A percentile compares a stretch with the other conserved stretches of the same genome.
Evolutionary conservation across 2,888 invertebrate species (phyloP).

Genomic region (Uloborus plumipes): DNA sequence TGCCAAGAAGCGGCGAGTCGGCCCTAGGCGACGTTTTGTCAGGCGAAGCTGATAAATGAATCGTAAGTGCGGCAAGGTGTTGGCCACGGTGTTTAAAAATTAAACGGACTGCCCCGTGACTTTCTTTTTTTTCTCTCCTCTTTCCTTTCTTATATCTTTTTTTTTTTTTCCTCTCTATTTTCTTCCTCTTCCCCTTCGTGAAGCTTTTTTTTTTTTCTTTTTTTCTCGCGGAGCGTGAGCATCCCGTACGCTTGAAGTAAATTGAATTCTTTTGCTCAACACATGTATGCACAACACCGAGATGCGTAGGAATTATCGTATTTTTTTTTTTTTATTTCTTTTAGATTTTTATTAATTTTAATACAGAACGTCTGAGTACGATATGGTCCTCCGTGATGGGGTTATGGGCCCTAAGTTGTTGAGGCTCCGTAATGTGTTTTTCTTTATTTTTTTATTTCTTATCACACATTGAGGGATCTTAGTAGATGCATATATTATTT

Average conservation of each 20-base stretch:
- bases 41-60: conserved; percentile 51
- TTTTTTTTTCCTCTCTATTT: background rate
- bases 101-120: conserved; percentile 49
- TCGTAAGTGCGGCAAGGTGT: conserved; percentile 55
- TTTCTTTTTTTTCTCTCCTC: background rate
- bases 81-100: conserved; percentile 61
- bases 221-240: background rate
- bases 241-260: background rate
- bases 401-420: too few relatives aligned
- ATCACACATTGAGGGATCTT: too few relatives aligned
- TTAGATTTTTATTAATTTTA: too few relatives aligned
- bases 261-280: background rate
- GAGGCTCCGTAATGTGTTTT: too few relatives aligned
- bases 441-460: too few relatives aligned
- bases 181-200: background rate
- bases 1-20: conserved; percentile 21
- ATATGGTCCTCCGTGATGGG: too few relatives aligned
- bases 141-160: background rate
- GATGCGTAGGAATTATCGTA: too few relatives aligned
- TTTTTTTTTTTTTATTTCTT: too few relatives aligned
- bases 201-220: background rate
- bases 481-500: too few relatives aligned
- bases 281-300: too few relatives aligned
- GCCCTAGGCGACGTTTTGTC: conserved; percentile 45
- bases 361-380: too few relatives aligned